Conservation (phyloP, 2,113 vertebrate species). For the Burhinus bistriatus region DNA sequence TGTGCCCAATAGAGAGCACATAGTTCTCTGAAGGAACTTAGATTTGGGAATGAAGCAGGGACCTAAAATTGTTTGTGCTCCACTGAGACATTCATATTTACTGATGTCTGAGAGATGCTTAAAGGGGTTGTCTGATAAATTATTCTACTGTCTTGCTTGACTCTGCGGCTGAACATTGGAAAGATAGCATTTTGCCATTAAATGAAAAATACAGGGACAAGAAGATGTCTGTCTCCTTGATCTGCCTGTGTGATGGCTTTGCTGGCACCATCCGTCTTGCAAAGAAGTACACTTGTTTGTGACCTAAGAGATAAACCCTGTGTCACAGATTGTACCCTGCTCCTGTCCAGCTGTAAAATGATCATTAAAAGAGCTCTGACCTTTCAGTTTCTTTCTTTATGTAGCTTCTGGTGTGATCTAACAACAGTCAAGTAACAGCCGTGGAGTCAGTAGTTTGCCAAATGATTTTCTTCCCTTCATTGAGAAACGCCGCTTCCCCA, state of each 20-base stretch:
- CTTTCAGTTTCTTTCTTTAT: neutral
- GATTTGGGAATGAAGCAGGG: neutral
- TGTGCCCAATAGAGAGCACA: neutral
- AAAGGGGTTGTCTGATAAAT: slow-evolving; percentile 14
- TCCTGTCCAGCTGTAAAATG: neutral
- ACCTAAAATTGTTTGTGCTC: neutral
- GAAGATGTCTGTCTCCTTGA: neutral
- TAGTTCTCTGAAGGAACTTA: neutral
- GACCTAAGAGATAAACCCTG: slow-evolving; percentile 8
- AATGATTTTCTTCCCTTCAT: neutral
- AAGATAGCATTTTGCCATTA: neutral
- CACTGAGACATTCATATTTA: neutral
- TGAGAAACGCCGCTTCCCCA: neutral
- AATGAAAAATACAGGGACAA: neutral
- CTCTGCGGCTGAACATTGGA: neutral
- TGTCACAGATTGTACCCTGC: neutral
- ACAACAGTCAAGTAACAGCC: neutral
- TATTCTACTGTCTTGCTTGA: neutral
- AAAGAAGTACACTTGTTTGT: neutral
- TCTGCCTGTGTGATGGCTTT: neutral
- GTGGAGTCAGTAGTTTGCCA: neutral
- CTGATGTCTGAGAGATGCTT: neutral
- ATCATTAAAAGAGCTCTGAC: slow-evolving; percentile 31
- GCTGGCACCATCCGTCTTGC: slow-evolving; percentile 1
- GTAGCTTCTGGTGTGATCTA: neutral